Percentiles rank a stretch among this genome's conserved stretches.
Conservation (phyloP, 2,797 vertebrate species). For the Gallinago stenura region DNA sequence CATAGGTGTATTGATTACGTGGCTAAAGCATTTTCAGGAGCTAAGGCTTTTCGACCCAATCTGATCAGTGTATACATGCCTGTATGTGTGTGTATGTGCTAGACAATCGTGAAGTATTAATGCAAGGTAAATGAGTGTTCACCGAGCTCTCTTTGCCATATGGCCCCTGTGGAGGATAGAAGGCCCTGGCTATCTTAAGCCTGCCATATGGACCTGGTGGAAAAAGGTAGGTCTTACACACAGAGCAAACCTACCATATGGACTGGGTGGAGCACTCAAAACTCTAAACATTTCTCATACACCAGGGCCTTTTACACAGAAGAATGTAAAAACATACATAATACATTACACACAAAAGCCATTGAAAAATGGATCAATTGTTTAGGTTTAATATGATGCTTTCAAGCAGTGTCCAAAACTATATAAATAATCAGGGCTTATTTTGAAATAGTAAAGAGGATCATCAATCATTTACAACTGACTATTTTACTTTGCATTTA, state of each 20-base stretch:
- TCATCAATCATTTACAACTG: constrained; percentile 87
- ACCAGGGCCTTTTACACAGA: constrained; percentile 71
- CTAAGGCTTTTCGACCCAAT: constrained; percentile 53
- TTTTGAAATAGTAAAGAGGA: constrained; percentile 82
- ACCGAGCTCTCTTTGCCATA: constrained; percentile 78
- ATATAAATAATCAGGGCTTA: constrained; percentile 85
- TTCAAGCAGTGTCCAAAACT: constrained; percentile 81
- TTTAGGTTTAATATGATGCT: constrained; percentile 84
- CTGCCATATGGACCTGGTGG: constrained; percentile 82
- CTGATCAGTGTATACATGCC: constrained; percentile 53
- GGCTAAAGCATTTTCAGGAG: constrained; percentile 60
- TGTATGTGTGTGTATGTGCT: constrained; percentile 56
- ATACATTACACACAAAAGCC: constrained; percentile 76
- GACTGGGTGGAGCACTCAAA: constrained; percentile 75
- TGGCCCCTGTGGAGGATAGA: constrained; percentile 81
- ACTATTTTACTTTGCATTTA: constrained; percentile 85
- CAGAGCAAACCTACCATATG: constrained; percentile 81
- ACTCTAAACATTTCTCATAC: constrained; percentile 75
- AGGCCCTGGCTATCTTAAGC: constrained; percentile 77
- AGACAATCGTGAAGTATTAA: constrained; percentile 79
- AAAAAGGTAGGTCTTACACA: constrained; percentile 78
- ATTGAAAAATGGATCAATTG: constrained; percentile 82
- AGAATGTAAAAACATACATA: constrained; percentile 80
- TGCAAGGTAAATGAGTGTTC: constrained; percentile 80
- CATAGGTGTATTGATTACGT: constrained; percentile 50